Conservation (phyloP, 2,888 invertebrate genomes). For the Camptogramma bilineatum region DNA sequence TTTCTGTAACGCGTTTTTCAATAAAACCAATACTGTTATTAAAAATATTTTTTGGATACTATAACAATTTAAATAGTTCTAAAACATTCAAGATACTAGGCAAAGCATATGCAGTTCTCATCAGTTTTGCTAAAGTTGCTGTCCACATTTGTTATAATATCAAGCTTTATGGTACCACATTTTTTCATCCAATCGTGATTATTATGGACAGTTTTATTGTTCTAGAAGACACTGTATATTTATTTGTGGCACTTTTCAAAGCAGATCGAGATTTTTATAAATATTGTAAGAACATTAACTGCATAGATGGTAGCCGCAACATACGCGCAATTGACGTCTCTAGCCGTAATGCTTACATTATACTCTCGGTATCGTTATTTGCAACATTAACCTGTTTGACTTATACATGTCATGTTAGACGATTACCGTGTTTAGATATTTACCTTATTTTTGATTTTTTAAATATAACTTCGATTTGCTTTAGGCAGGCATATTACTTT, state of each 20-base stretch:
- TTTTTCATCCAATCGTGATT: not conserved
- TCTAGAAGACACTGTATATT: not conserved
- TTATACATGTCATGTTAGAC: not conserved
- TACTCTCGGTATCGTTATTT: constrained; percentile 6
- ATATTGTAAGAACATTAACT: not conserved
- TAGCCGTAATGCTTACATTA: not conserved
- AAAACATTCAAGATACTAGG: too few relatives aligned
- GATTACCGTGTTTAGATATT: not conserved
- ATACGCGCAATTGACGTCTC: not conserved
- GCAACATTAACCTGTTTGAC: too few relatives aligned
- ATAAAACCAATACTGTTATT: not conserved
- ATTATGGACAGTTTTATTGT: too few relatives aligned
- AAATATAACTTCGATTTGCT: too few relatives aligned
- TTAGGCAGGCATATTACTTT: too few relatives aligned
- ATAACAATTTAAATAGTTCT: not conserved
- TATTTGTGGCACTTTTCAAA: not conserved
- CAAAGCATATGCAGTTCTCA: too few relatives aligned
- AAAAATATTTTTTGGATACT: not conserved
- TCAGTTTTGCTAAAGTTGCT: too few relatives aligned
- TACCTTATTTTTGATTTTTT: not conserved
- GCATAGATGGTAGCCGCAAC: not conserved
- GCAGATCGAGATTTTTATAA: not conserved
- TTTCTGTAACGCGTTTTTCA: not conserved
- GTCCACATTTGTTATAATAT: too few relatives aligned
- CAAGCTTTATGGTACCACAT: not conserved